phyloP scores from a whole-genome alignment of 2,797 vertebrate species.

The Pseudochirops cupreus region DNA sequence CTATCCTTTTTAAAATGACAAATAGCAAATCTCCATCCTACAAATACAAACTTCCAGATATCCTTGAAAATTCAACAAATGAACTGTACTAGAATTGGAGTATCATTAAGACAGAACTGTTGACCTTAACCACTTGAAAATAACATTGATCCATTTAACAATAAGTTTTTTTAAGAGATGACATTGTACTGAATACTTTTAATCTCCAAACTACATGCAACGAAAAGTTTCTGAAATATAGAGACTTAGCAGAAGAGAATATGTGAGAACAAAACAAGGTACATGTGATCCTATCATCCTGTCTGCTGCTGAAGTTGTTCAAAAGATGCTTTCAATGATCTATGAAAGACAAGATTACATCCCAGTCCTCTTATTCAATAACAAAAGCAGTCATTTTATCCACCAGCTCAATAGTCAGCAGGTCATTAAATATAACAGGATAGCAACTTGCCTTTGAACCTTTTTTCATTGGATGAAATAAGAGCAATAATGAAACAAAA shows the following conservation, averaged over 20 bases:
- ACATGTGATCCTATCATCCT: background rate
- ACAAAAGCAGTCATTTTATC: background rate
- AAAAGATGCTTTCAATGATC: background rate
- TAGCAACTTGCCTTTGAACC: background rate
- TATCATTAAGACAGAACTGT: background rate
- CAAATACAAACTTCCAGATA: background rate
- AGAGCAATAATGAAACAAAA: background rate
- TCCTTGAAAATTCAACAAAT: background rate
- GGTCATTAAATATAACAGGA: background rate
- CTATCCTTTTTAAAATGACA: background rate
- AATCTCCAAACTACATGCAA: background rate
- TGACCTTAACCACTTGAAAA: background rate
- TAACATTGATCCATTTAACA: background rate
- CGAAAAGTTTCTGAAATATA: background rate
- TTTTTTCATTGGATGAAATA: background rate
- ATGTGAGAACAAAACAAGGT: background rate
- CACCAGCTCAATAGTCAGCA: background rate
- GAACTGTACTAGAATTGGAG: background rate
- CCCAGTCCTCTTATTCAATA: background rate
- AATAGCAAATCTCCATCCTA: background rate
- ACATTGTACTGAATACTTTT: background rate
- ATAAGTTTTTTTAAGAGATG: background rate
- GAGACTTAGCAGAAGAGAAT: background rate
- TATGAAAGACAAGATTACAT: background rate
- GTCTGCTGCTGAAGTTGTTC: background rate